Evolutionary conservation across 1,140 invertebrate genomes (phyloP), one percentile per base, ranked within the genome.

Genomic region (Caerostris darwini): DNA sequence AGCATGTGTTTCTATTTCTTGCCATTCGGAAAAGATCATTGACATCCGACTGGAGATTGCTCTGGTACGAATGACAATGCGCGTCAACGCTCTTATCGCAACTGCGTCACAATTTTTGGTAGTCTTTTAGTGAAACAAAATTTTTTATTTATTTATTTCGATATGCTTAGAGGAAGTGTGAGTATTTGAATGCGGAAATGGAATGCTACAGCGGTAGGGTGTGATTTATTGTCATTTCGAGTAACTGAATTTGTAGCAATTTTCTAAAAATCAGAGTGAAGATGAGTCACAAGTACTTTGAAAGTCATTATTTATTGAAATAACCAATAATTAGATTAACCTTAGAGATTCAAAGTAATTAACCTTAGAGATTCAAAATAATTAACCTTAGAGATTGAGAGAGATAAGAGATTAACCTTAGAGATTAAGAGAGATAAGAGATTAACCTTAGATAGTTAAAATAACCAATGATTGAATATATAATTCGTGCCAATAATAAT

Each of bases 21-120:
- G 86, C 57, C 19, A 34, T 77, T 77, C 34, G 8, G 71, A 64
- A 88, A 88, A 88, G 86, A 88, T 64, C 86, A 67, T 88, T 88
- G 86, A 88, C 86, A 64, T 67, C 86, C 7, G 7, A 67, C 10
- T 53, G 14, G 61, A 34, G 17, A 61, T 53, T 7, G 71, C 71
- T 77, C n/a, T 77, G 8, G 7, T 12, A 50, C 71, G 71, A 56
- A 61, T 61, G 61, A 67, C 58, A 88, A 67, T 64, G 86, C 67
- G 86, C 86, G 86, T 88, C 86, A 88, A 88, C 19, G 58, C 58
- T 61, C 61, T 88, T 88, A 88, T 88, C 86, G 7, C 50, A 14
- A 34, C 67, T 64, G 50, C 86, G 86, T 88, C 57, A 88, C 14
- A n/a, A 12, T 77, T 77, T n/a, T 34, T 77, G 34, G 34, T 50